These are phyloP conservation scores for Ephialtes manifestator DNA, from an alignment of 2,888 invertebrate genomes.

Conservation along the genomic window DNA sequence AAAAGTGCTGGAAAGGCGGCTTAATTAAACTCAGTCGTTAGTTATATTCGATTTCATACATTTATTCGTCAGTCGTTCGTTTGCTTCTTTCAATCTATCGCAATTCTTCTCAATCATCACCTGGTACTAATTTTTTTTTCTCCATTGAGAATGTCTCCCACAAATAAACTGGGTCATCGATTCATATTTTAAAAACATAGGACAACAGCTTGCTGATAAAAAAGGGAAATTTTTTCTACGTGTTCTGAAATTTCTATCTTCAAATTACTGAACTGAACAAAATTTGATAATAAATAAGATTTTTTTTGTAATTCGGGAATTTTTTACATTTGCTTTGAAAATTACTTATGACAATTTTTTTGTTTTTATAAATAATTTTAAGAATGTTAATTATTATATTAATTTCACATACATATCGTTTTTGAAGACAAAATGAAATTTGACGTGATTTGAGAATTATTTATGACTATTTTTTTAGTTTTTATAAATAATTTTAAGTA, in stretches of 20 bases:
- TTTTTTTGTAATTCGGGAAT: no score
- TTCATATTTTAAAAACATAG: background rate
- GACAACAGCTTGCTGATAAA: background rate
- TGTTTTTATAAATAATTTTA: no score
- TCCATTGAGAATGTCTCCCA: background rate
- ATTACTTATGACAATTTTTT: no score
- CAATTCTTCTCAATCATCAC: background rate
- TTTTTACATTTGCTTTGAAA: no score
- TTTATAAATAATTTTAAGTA: no score
- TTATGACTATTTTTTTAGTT: no score
- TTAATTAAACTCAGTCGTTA: constrained; percentile 44
- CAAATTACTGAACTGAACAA: background rate
- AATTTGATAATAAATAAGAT: no score
- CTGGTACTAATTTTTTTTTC: background rate
- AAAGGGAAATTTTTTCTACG: background rate
- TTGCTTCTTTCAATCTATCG: background rate
- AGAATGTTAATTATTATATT: no score
- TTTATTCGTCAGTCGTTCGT: background rate
- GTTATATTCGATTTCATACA: constrained; percentile 17
- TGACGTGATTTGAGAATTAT: no score
- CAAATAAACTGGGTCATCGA: constrained; percentile 42
- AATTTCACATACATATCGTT: no score
- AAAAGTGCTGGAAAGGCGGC: constrained; percentile 9
- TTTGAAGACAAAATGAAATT: no score
- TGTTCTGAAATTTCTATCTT: background rate